Evolutionary conservation across 1,140 invertebrate genomes (phyloP), one percentile per base, ranked within the genome.

Genomic region (Cotesia vestalis): DNA sequence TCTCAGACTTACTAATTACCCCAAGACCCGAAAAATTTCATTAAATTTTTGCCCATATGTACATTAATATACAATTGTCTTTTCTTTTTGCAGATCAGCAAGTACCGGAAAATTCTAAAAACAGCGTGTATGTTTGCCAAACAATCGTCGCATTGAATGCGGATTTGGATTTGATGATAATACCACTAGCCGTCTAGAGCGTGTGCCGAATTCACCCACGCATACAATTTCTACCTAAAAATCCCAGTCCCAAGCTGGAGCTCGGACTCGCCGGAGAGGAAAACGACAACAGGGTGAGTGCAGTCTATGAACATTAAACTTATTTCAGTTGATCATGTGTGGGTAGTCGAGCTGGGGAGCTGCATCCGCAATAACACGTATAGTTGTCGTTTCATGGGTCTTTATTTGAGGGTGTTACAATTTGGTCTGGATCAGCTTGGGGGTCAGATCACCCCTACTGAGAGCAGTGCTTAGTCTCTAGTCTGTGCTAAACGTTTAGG

Each of bases 351-450:
- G 27, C 4, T 61, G 12, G 51, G 1, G 14, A 14, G 66, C 38
- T 34, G 35, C 69, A 70, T 63, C 76, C 75, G 70, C 73, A 78
- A 27, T 27, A 27, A 77, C 74, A 77, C 70, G 76, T 77, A 77
- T 79, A 81, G 78, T 83, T 81, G 75, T 73, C 77, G 74, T 81
- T 80, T 83, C 78, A 80, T 78, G 78, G 80, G 75, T 79, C 76
- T 83, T 82, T 80, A 81, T 81, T 77, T 73, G 77, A 76, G 78
- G 78, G 79, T 81, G 79, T 81, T 78, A 75, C 76, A 73, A 69
- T 60, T 73, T 70, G 75, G 73, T 72, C 67, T 12, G 5, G 46
- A 4, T 12, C 11, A 46, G 40, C 6, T 72, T 73, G 76, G 76
- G 78, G 79, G 77, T 79, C 66, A 69, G 69, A 68, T 66, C 53